Conservation (phyloP, 2,113 vertebrate species). For the Sander lucioperca region DNA sequence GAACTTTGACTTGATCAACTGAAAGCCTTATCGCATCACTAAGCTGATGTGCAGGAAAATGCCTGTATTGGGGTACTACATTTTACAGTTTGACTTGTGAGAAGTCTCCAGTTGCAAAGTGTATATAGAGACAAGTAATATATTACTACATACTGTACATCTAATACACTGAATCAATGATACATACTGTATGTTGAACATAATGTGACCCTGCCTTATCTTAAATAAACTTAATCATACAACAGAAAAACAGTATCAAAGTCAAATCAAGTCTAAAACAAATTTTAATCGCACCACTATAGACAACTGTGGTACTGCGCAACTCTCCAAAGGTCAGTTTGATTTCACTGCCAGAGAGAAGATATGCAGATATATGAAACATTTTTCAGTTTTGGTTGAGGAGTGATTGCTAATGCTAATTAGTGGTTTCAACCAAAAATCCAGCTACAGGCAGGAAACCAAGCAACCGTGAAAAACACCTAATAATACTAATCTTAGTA, state of each 20-base stretch:
- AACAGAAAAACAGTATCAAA: not conserved
- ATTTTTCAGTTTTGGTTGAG: not conserved
- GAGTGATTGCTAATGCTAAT: slow-evolving; percentile 20
- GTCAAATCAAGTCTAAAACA: not conserved
- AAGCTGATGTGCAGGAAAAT: not conserved
- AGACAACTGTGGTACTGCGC: not conserved
- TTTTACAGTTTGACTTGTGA: not conserved
- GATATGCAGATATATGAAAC: not conserved
- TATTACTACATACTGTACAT: not conserved
- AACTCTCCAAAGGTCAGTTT: slow-evolving; percentile 5
- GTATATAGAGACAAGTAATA: not conserved
- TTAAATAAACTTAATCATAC: not conserved
- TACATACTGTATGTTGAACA: not conserved
- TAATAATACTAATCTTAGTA: slow-evolving; percentile 7
- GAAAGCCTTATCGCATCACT: not conserved
- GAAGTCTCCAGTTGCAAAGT: not conserved
- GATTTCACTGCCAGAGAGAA: not conserved
- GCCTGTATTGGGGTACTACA: not conserved
- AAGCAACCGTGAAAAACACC: not conserved
- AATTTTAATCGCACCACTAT: not conserved
- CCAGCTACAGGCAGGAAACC: slow-evolving; percentile 15
- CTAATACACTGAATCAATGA: not conserved
- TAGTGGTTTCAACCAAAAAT: slow-evolving; percentile 30
- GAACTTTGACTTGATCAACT: slow-evolving; percentile 87
- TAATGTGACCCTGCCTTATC: not conserved